These are phyloP conservation scores for Synergus japonicus DNA, from an alignment of 2,888 invertebrate genomes.

Conservation along the genomic window DNA sequence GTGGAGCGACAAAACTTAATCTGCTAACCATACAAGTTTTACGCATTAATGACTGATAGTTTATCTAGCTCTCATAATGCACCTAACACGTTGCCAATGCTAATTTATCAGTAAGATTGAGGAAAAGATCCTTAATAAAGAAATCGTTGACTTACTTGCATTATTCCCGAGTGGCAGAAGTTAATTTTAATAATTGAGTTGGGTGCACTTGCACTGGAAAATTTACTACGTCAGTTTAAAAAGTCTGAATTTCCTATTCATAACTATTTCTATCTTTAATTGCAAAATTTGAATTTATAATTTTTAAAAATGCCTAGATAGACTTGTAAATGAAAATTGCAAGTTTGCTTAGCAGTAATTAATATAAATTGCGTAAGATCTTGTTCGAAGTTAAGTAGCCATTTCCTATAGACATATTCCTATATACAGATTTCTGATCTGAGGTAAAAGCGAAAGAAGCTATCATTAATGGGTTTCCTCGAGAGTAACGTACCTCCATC, in stretches of 20 bases:
- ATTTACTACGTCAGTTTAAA: not conserved
- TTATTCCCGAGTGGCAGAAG: slow-evolving; percentile 4
- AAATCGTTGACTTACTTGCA: slow-evolving; percentile 32
- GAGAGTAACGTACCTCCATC: slow-evolving; percentile 47
- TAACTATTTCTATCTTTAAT: not conserved
- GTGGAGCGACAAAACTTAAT: slow-evolving; percentile 36
- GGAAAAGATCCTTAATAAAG: not conserved
- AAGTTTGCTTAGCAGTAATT: not conserved
- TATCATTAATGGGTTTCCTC: slow-evolving; percentile 49
- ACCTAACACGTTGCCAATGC: slow-evolving; percentile 13
- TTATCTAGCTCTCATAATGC: slow-evolving; percentile 27
- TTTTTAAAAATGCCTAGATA: not conserved
- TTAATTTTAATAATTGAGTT: not conserved
- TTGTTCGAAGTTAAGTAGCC: not conserved
- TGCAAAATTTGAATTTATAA: not conserved
- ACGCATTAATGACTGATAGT: slow-evolving; percentile 35
- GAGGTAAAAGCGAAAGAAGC: slow-evolving; percentile 48
- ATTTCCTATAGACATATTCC: not conserved
- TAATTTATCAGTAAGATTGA: slow-evolving; percentile 14
- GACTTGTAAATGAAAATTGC: not conserved
- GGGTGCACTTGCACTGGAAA: not conserved
- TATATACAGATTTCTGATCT: not conserved
- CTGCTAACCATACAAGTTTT: slow-evolving; percentile 15
- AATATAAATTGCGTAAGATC: slow-evolving; percentile 10
- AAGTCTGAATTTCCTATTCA: not conserved